Evolutionary conservation across 2,113 vertebrate genomes (phyloP), one percentile per base, ranked within the genome.

Genomic region (Sphyrna mokarran): DNA sequence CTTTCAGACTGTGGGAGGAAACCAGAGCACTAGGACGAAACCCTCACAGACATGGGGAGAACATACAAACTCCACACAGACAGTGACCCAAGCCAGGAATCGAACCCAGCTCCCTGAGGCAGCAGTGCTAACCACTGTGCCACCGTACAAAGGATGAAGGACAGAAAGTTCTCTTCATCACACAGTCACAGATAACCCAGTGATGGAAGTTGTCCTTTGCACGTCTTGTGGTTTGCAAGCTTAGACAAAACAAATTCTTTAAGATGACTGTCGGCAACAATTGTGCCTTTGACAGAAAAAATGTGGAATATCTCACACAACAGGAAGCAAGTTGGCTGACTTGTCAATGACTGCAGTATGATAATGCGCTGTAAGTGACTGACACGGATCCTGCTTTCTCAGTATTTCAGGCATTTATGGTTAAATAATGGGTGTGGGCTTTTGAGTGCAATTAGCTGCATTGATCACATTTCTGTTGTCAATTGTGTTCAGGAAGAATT

Each of bases 241-340:
- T 87, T 23, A 11, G 40, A n/a, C 40, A 0, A 0, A 96, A 78
- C 95, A 95, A 91, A 33, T 95, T 14, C 43, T 83, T 61, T 76
- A 61, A 26, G n/a, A 76, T 80, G 48, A 83, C 26, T 54, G 48
- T 20, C 78, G 96, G 97, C 96, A 97, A 48, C 97, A 97, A 96
- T 66, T 37, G 89, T 3, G 33, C 61, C 61, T 93, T n/a, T 66
- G 96, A 96, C 96, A 94, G 96, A 96, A 96, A 95, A 66, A 93
- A 95, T 93, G 96, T 95, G 43, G 61, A 78, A 63, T 91, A 95
- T 95, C 96, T 96, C 33, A 5, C 83, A 7, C 18, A 70, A 95
- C 94, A 61, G 96, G 95, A 96, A 96, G 93, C 7, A 0, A 95
- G 95, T 63, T 89, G 3, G 94, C 14, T 61, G 61, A 0, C 11